phyloP scores from a whole-genome alignment of 2,888 invertebrate genomes.

The Bombylius major region DNA sequence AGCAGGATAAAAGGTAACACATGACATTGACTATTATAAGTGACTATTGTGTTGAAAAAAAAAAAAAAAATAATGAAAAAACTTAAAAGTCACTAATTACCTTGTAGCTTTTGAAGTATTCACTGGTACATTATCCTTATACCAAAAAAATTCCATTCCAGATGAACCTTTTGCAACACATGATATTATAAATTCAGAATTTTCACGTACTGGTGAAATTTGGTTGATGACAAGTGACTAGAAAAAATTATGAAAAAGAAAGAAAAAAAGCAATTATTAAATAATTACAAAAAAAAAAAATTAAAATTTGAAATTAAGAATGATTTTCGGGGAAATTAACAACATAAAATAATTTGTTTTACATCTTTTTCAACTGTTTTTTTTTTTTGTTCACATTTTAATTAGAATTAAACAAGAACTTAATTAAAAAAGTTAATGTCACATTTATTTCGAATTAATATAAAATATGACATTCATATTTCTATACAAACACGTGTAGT shows the following conservation, averaged over 20 bases:
- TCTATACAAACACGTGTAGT: too few species aligned
- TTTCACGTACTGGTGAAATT: constrained; percentile 46
- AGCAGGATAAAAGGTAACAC: too few species aligned
- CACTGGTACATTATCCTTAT: constrained; percentile 63
- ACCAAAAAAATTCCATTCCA: constrained; percentile 64
- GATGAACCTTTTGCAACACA: constrained; percentile 68
- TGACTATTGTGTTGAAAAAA: not conserved
- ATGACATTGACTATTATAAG: not conserved
- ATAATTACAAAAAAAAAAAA: too few species aligned
- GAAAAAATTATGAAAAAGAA: constrained; percentile 11
- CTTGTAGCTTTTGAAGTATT: constrained; percentile 62
- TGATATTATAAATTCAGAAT: constrained; percentile 62
- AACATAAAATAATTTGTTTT: too few species aligned
- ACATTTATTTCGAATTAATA: too few species aligned
- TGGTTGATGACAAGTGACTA: constrained; percentile 44
- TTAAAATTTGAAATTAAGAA: not conserved
- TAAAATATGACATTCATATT: too few species aligned
- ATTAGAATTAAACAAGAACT: too few species aligned
- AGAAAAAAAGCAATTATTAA: not conserved
- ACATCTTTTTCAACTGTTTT: too few species aligned
- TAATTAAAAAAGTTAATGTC: too few species aligned
- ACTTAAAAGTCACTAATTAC: constrained; percentile 34
- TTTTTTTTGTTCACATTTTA: too few species aligned
- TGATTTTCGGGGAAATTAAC: too few species aligned
- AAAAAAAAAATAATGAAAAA: not conserved